phyloP scores from a whole-genome alignment of 2,888 invertebrate genomes.

The Trichopoda pennipes region DNA sequence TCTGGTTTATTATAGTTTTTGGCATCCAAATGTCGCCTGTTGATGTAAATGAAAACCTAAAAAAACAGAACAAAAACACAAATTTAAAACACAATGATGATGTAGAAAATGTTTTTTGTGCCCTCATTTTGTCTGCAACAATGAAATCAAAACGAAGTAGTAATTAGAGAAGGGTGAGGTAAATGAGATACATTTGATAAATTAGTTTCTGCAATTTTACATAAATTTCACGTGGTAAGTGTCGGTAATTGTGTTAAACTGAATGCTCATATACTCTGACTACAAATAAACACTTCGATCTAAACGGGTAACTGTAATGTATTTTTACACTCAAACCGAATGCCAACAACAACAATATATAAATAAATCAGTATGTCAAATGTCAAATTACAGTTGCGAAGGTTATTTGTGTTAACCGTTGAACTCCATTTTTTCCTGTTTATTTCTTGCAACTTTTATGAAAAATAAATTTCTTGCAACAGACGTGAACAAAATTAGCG shows the following conservation, averaged over 20 bases:
- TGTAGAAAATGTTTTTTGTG: constrained; percentile 7
- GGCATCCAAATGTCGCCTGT: constrained; percentile 61
- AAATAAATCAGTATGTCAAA: background rate
- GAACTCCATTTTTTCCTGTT: no score
- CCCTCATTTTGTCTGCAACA: background rate
- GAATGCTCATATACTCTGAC: background rate
- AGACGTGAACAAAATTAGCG: no score
- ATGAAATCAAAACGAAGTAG: background rate
- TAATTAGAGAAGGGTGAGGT: background rate
- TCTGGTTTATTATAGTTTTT: constrained; percentile 60
- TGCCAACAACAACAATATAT: background rate
- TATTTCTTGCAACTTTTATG: no score
- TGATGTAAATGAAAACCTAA: constrained; percentile 23
- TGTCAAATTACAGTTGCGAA: no score
- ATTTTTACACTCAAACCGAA: background rate
- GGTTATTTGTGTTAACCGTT: no score
- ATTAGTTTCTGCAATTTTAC: constrained; percentile 56
- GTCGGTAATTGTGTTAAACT: constrained; percentile 50
- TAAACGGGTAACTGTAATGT: background rate
- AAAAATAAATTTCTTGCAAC: no score
- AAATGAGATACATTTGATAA: constrained; percentile 29
- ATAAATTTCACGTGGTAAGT: constrained; percentile 46
- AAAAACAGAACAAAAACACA: constrained; percentile 1
- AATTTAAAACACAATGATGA: constrained; percentile 1
- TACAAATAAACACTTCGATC: background rate